phyloP scores from a whole-genome alignment of 2,888 invertebrate species.

The Sarcophaga variegata region DNA sequence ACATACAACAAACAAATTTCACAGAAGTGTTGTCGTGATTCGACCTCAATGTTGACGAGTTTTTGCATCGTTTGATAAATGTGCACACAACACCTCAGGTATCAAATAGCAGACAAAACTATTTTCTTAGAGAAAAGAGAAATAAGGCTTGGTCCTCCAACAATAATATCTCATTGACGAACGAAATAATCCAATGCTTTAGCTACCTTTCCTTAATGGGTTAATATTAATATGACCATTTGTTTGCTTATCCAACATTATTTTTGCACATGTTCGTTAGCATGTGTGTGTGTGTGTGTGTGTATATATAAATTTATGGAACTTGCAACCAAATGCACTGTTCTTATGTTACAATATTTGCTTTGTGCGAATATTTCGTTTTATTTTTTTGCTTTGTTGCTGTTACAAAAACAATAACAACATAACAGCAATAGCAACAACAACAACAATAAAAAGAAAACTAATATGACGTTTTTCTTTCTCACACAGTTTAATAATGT shows the following conservation, averaged over 20 bases:
- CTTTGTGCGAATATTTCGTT: conserved; percentile 38
- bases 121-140: too few species aligned
- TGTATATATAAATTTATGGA: conserved; percentile 1
- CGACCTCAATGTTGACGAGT: too few species aligned
- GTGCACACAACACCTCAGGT: too few species aligned
- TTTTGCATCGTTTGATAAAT: too few species aligned
- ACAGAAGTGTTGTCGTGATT: too few species aligned
- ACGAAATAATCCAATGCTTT: not conserved
- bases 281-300: conserved; percentile 3
- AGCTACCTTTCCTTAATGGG: conserved; percentile 10
- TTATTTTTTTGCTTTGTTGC: not conserved
- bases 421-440: conserved; percentile 36
- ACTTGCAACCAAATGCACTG: not conserved
- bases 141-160: too few species aligned
- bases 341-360: not conserved
- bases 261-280: not conserved
- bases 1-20: too few species aligned
- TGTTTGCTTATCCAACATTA: conserved; percentile 11
- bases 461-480: conserved; percentile 59
- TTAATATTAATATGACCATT: conserved; percentile 53
- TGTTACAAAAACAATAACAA: not conserved
- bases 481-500: conserved; percentile 43
- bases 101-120: too few species aligned
- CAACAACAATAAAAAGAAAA: conserved; percentile 14
- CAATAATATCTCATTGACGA: not conserved